Percentiles rank a stretch among this genome's conserved stretches.
phyloP scores from a whole-genome alignment of 2,797 vertebrate genomes.

The Glossophaga mutica region DNA sequence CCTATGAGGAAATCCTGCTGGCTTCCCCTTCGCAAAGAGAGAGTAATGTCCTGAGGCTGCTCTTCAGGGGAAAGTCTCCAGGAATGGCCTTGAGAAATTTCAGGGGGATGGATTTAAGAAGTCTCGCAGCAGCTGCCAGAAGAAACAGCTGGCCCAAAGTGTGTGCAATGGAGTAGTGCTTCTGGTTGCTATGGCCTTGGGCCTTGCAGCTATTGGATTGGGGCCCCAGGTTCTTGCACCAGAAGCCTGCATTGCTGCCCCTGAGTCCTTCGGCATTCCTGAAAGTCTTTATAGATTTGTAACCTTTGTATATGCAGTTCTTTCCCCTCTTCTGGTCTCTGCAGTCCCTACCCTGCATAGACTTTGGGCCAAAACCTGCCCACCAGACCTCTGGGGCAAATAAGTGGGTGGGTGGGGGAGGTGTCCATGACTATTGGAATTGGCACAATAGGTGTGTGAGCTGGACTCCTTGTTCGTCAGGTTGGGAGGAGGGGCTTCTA shows the following conservation, averaged over 20 bases:
- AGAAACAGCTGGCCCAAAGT: neutral
- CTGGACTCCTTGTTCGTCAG: neutral
- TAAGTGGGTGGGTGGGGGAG: neutral
- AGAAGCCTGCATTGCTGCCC: neutral
- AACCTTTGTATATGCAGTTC: accelerated
- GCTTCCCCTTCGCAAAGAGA: neutral
- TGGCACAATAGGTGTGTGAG: neutral
- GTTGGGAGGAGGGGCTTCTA: neutral
- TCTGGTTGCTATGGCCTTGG: neutral
- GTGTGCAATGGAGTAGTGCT: neutral
- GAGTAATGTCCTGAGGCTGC: neutral
- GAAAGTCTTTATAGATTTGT: neutral
- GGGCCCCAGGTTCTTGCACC: neutral
- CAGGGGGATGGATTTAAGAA: neutral
- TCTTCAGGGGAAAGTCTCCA: neutral
- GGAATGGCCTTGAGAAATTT: neutral
- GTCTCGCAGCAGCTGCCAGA: neutral
- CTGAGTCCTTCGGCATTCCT: no score
- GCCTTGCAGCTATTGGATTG: neutral
- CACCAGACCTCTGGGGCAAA: neutral
- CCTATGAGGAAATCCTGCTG: neutral
- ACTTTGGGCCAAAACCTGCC: neutral
- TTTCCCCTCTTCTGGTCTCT: neutral
- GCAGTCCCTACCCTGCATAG: neutral
- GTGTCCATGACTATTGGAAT: neutral